These are phyloP conservation scores for Spodoptera exigua DNA, from an alignment of 2,888 invertebrate species.

Conservation along the genomic window DNA sequence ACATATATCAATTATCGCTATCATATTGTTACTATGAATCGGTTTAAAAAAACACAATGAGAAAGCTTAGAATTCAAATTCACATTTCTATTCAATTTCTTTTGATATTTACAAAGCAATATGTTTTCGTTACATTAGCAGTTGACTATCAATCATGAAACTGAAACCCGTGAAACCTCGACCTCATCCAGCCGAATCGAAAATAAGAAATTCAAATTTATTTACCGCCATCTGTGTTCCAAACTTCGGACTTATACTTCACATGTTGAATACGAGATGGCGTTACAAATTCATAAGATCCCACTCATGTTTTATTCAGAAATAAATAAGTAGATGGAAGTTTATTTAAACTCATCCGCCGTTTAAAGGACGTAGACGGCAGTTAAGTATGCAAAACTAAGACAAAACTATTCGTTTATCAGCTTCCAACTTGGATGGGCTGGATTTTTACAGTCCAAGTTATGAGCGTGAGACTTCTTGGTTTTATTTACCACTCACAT, in stretches of 20 bases:
- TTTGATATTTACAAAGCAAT: too few species aligned
- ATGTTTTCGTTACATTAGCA: too few species aligned
- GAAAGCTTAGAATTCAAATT: too few species aligned
- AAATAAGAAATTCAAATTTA: constrained; percentile 32
- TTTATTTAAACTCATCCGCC: constrained; percentile 59
- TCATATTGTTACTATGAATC: too few species aligned
- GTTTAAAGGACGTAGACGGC: constrained; percentile 55
- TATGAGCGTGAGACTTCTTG: constrained; percentile 9
- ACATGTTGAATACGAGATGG: constrained; percentile 47
- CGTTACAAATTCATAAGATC: constrained; percentile 57
- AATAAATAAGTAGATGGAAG: constrained; percentile 57
- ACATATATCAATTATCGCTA: too few species aligned
- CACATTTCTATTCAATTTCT: too few species aligned
- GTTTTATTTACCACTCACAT: background rate
- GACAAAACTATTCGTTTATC: constrained; percentile 63
- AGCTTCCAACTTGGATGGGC: constrained; percentile 49
- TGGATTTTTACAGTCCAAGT: constrained; percentile 40
- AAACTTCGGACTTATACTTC: constrained; percentile 34
- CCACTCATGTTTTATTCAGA: constrained; percentile 55
- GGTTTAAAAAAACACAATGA: too few species aligned
- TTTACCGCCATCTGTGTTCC: constrained; percentile 38
- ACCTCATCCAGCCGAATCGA: constrained; percentile 4
- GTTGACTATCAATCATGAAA: too few species aligned
- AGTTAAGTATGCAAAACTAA: constrained; percentile 62
- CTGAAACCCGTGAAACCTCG: background rate